These are phyloP conservation scores for Andrena fulva DNA, from an alignment of 2,888 invertebrate species.

Conservation along the genomic window DNA sequence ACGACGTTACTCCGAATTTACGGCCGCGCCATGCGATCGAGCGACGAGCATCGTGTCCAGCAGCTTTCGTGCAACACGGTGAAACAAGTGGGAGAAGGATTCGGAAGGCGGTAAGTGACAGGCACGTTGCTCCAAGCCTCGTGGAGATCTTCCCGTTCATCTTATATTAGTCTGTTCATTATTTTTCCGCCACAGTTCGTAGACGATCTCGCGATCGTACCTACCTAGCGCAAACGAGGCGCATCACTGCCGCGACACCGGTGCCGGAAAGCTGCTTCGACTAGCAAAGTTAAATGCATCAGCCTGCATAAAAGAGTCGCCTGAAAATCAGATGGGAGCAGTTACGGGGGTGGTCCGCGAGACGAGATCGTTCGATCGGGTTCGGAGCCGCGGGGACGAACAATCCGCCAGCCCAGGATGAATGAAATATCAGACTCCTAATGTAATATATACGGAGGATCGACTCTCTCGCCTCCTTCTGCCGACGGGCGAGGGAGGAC, in stretches of 20 bases:
- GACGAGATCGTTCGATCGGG: slow-evolving; percentile 47
- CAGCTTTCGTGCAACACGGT: neutral
- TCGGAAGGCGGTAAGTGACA: no score
- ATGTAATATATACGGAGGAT: slow-evolving; percentile 58
- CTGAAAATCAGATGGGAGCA: neutral
- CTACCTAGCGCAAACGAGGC: no score
- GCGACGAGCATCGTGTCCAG: slow-evolving; percentile 12
- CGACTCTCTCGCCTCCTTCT: slow-evolving; percentile 32
- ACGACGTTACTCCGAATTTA: slow-evolving; percentile 43
- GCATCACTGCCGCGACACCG: no score
- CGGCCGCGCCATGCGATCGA: slow-evolving; percentile 30
- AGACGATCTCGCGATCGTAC: no score
- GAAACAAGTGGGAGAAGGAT: neutral
- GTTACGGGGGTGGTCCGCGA: slow-evolving; percentile 9
- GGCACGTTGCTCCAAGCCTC: no score
- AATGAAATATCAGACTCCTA: slow-evolving; percentile 69
- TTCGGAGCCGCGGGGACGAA: slow-evolving; percentile 12
- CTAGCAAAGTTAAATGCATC: neutral
- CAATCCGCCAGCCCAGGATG: slow-evolving; percentile 51
- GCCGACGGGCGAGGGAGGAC: slow-evolving; percentile 18
- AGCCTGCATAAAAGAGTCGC: no score
- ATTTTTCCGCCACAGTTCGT: no score
- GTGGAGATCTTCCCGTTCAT: no score
- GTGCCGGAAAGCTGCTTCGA: neutral
- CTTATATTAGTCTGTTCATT: no score